Conservation (phyloP, 2,113 vertebrate genomes). For the Mesoclemmys tuberculata region DNA sequence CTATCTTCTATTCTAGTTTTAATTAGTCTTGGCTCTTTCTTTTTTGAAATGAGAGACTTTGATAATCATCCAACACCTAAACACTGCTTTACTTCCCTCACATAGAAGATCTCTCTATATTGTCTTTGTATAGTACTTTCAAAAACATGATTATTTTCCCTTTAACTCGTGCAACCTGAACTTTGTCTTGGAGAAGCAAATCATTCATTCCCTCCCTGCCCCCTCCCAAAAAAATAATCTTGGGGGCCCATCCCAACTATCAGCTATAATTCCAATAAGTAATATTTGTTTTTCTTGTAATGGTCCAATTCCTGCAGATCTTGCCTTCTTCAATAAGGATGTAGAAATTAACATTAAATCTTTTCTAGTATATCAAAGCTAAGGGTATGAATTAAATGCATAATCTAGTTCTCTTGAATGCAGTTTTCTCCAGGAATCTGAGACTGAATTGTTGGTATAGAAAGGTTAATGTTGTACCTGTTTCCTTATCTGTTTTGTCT, state of each 20-base stretch:
- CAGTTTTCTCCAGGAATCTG: neutral
- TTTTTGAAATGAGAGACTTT: no score
- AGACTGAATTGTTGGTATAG: neutral
- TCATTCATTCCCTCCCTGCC: neutral
- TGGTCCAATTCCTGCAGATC: neutral
- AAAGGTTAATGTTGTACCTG: neutral
- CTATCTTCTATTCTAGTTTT: no score
- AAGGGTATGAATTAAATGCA: neutral
- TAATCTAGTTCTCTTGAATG: neutral
- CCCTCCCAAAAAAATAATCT: neutral
- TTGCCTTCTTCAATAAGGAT: neutral
- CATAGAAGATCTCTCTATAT: no score
- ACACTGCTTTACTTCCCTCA: no score
- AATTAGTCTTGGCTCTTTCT: no score
- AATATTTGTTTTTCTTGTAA: neutral
- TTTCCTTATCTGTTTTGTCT: neutral
- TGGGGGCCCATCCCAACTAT: neutral
- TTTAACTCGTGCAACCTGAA: neutral
- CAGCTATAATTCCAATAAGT: neutral
- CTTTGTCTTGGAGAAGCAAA: neutral
- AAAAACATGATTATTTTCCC: no score
- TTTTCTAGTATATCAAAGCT: neutral
- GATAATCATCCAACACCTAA: no score
- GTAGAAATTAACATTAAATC: neutral
- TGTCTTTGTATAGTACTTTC: no score